Percentiles rank a stretch among this genome's conserved stretches.
Evolutionary conservation across 2,888 invertebrate genomes (phyloP).

Genomic region (Gortyna flavago): DNA sequence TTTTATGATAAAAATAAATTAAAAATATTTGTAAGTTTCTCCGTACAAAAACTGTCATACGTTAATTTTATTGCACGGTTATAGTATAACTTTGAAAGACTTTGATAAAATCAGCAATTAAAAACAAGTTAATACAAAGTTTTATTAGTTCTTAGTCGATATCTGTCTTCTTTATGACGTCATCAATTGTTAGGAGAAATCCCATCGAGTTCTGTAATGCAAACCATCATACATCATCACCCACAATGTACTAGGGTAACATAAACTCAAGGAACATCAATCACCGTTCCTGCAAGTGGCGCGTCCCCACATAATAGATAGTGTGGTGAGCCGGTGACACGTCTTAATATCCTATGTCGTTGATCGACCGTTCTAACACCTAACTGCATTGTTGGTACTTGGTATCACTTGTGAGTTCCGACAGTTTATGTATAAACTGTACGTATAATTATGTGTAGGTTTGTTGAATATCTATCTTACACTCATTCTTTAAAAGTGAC

Average conservation of each 20-base stretch:
- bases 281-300: conserved; percentile 47
- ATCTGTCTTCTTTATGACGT: not conserved
- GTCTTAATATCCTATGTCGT: conserved; percentile 48
- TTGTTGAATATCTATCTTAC: conserved; percentile 6
- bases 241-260: conserved; percentile 48
- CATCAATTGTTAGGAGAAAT: conserved; percentile 21
- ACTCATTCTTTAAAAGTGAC: not conserved
- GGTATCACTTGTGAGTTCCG: conserved; percentile 18
- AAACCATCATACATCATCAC: conserved; percentile 32
- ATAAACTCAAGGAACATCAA: conserved; percentile 48
- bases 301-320: conserved; percentile 58
- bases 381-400: conserved; percentile 42
- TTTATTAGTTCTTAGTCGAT: not conserved
- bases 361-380: conserved; percentile 46
- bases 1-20: not conserved
- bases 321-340: conserved; percentile 59
- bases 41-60: not conserved
- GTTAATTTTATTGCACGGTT: not conserved
- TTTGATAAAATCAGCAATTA: not conserved
- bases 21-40: not conserved
- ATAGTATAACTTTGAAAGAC: not conserved
- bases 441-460: not conserved
- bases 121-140: not conserved
- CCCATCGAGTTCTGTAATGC: conserved; percentile 1
- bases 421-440: not conserved